Conservation (phyloP, 1,140 invertebrate species). For the Ips typographus region DNA sequence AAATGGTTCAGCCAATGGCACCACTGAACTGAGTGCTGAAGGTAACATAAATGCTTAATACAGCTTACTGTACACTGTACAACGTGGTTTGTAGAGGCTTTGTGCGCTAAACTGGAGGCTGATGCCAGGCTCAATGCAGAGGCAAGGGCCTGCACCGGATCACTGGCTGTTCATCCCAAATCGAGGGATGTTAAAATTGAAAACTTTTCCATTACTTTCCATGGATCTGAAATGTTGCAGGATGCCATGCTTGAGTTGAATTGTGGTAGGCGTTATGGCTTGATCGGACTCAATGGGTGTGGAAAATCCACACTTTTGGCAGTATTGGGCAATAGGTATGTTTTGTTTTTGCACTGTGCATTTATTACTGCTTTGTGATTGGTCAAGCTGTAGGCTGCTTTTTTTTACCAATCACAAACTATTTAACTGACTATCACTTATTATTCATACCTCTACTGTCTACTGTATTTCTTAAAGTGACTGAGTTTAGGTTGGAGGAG, state of each 20-base stretch:
- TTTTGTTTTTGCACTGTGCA: background rate
- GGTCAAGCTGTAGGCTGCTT: too few species aligned
- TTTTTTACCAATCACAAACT: too few species aligned
- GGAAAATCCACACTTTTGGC: conserved; percentile 95
- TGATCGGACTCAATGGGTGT: conserved; percentile 95
- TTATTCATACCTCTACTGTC: too few species aligned
- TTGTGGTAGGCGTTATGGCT: conserved; percentile 93
- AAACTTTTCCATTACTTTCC: conserved; percentile 97
- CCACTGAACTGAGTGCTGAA: conserved; percentile 54
- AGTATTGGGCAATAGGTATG: conserved; percentile 77
- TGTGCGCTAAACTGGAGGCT: conserved; percentile 85
- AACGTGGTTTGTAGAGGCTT: conserved; percentile 66
- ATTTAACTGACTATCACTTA: too few species aligned
- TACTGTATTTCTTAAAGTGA: too few species aligned
- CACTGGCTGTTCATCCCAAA: conserved; percentile 90
- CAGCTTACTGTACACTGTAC: background rate
- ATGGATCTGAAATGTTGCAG: conserved; percentile 92
- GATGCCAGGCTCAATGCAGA: conserved; percentile 91
- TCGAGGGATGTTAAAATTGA: conserved; percentile 96
- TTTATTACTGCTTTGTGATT: background rate
- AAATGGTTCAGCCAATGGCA: conserved; percentile 48
- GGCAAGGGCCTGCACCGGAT: conserved; percentile 92
- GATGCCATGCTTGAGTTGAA: conserved; percentile 97
- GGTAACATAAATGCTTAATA: conserved; percentile 47
- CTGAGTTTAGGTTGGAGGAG: too few species aligned